Evolutionary conservation across 2,888 invertebrate genomes (phyloP).

Genomic region (Leptopilina drosophilae): DNA sequence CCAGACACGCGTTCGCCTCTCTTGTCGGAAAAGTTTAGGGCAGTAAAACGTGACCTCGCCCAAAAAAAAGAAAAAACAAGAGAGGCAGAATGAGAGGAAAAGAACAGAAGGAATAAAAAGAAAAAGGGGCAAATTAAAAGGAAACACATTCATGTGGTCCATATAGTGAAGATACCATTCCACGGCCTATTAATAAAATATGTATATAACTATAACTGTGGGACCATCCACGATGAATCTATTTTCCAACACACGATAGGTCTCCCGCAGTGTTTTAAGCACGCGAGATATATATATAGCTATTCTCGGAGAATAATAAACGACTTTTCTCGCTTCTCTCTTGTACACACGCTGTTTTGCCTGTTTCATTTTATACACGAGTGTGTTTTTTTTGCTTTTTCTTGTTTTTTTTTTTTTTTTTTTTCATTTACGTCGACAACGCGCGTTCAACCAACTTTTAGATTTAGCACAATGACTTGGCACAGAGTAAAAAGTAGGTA

Average conservation of each 20-base stretch:
- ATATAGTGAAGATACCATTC: slow-evolving; percentile 21
- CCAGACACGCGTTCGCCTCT: slow-evolving; percentile 50
- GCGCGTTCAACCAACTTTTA: slow-evolving; percentile 7
- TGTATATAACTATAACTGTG: background rate
- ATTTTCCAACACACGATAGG: background rate
- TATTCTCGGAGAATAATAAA: slow-evolving; percentile 57
- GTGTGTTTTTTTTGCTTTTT: background rate
- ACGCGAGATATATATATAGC: slow-evolving; percentile 39
- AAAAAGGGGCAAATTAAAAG: slow-evolving; percentile 7
- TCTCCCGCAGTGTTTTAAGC: slow-evolving; percentile 39
- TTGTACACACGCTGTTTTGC: slow-evolving; percentile 1
- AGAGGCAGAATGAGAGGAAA: slow-evolving; percentile 23
- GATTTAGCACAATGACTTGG: slow-evolving; percentile 13
- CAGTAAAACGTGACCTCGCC: slow-evolving; percentile 36
- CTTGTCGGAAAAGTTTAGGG: slow-evolving; percentile 30
- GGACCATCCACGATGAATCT: slow-evolving; percentile 23
- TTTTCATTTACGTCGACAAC: background rate
- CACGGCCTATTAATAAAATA: slow-evolving; percentile 6
- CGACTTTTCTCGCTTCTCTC: slow-evolving; percentile 46
- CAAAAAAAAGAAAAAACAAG: slow-evolving; percentile 23
- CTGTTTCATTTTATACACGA: slow-evolving; percentile 44
- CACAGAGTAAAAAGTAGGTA: background rate
- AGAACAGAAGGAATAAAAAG: too few relatives aligned
- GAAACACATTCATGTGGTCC: slow-evolving; percentile 21
- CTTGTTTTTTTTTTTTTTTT: background rate